A percentile compares a stretch with the other conserved stretches of the same genome.
Evolutionary conservation across 1,140 invertebrate genomes (phyloP).

Genomic region (Dinothrombium tinctorium): DNA sequence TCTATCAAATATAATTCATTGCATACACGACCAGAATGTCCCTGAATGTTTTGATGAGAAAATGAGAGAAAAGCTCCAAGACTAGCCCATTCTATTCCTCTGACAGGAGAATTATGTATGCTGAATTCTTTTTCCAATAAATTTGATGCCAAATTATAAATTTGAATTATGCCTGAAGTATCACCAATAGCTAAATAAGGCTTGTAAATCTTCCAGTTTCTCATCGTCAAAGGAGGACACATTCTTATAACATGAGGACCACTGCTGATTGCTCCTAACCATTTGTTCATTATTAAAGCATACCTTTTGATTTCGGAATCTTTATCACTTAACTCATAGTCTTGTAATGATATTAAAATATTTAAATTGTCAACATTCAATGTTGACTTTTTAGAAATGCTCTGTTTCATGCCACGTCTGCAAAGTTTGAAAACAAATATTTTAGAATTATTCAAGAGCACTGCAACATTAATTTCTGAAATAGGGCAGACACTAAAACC

Average conservation of each 20-base stretch:
- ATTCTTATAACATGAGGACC: slow-evolving; percentile 28
- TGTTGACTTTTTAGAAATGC: no score
- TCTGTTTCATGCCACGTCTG: slow-evolving; percentile 1
- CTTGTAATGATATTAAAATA: neutral
- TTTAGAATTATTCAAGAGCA: slow-evolving; percentile 30
- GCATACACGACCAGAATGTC: slow-evolving; percentile 20
- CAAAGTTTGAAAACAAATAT: slow-evolving; percentile 27
- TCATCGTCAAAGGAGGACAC: slow-evolving; percentile 34
- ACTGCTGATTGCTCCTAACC: neutral
- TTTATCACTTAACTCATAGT: neutral
- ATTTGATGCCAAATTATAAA: slow-evolving; percentile 30
- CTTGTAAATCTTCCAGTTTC: slow-evolving; percentile 26
- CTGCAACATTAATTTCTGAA: slow-evolving; percentile 26
- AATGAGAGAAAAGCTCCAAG: slow-evolving; percentile 29
- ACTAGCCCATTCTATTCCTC: slow-evolving; percentile 36
- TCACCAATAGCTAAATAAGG: slow-evolving; percentile 27
- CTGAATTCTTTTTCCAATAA: slow-evolving; percentile 29
- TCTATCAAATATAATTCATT: slow-evolving; percentile 34
- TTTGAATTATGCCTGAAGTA: slow-evolving; percentile 25
- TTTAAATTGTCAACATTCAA: no score
- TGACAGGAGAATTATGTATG: slow-evolving; percentile 28
- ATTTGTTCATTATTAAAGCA: slow-evolving; percentile 1
- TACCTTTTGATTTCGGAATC: no score
- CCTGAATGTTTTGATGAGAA: no score
- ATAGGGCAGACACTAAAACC: slow-evolving; percentile 28